Percentiles rank a stretch among this genome's conserved stretches.
Conservation (phyloP, 2,888 invertebrate genomes). For the Hyalella azteca region DNA sequence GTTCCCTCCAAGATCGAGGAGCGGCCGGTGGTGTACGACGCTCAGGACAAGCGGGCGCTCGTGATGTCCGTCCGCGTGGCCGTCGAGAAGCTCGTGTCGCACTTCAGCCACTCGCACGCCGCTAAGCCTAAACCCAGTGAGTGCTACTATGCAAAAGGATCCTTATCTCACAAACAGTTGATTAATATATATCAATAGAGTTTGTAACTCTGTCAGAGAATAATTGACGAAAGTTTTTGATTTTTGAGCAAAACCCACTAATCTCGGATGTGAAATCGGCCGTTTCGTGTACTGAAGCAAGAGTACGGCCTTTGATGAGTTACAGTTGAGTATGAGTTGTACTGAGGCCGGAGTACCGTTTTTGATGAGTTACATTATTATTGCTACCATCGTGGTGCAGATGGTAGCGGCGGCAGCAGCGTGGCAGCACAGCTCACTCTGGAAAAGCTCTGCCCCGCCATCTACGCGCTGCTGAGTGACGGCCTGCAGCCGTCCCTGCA, state of each 20-base stretch:
- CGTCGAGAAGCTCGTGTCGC: conserved; percentile 76
- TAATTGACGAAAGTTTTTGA: too few species aligned
- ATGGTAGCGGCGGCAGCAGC: neutral
- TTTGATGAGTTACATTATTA: neutral
- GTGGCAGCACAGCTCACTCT: conserved; percentile 77
- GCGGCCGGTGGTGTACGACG: conserved; percentile 54
- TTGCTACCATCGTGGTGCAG: neutral
- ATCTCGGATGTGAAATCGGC: too few species aligned
- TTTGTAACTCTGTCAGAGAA: too few species aligned
- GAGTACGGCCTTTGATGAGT: too few species aligned
- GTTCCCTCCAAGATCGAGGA: conserved; percentile 37
- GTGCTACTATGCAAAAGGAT: too few species aligned
- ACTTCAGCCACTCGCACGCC: conserved; percentile 70
- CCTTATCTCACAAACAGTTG: too few species aligned
- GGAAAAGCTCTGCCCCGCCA: conserved; percentile 79
- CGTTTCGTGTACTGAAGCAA: too few species aligned
- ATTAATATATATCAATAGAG: too few species aligned
- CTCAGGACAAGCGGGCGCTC: conserved; percentile 63
- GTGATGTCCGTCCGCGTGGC: conserved; percentile 77
- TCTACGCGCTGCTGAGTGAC: conserved; percentile 83
- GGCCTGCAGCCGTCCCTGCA: conserved; percentile 81
- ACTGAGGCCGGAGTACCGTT: too few species aligned
- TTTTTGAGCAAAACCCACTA: too few species aligned
- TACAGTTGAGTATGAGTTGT: too few species aligned
- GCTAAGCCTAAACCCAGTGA: conserved; percentile 50